Evolutionary conservation across 2,888 invertebrate species (phyloP).

Genomic region (Oxycera nigricornis): DNA sequence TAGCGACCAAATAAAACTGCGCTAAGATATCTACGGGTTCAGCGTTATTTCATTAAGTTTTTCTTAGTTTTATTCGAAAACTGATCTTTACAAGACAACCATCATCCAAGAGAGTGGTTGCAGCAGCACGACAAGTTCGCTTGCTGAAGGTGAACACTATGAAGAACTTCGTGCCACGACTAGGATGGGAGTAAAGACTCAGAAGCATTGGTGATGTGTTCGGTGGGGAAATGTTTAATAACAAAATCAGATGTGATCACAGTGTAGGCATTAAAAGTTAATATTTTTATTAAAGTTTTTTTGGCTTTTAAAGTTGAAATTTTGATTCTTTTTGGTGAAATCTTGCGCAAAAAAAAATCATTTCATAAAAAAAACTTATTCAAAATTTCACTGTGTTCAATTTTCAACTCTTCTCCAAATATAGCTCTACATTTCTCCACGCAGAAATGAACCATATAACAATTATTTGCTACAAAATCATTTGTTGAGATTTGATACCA

Average conservation of each 20-base stretch:
- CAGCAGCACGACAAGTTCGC: conserved; percentile 29
- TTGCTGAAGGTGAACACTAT: conserved; percentile 39
- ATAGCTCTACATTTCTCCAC: not conserved
- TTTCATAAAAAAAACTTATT: not conserved
- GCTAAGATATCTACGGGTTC: conserved; percentile 43
- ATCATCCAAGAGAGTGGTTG: conserved; percentile 33
- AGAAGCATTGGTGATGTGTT: conserved; percentile 15
- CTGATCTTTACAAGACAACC: conserved; percentile 35
- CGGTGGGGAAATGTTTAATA: conserved; percentile 21
- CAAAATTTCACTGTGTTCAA: not conserved
- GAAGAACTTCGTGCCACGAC: conserved; percentile 22
- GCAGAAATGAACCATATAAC: not conserved
- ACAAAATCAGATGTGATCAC: not conserved
- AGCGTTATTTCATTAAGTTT: conserved; percentile 46
- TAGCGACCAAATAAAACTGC: conserved; percentile 52
- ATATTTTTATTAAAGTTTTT: no score
- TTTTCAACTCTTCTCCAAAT: not conserved
- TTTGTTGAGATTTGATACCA: no score
- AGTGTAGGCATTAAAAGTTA: not conserved
- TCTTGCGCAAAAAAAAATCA: not conserved
- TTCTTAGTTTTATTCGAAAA: conserved; percentile 32
- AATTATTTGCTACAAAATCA: no score
- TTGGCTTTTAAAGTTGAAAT: not conserved
- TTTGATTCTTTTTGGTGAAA: not conserved
- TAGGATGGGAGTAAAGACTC: conserved; percentile 7